These are phyloP conservation scores for Mastacembelus armatus DNA, from an alignment of 2,797 vertebrate species.

Conservation along the genomic window DNA sequence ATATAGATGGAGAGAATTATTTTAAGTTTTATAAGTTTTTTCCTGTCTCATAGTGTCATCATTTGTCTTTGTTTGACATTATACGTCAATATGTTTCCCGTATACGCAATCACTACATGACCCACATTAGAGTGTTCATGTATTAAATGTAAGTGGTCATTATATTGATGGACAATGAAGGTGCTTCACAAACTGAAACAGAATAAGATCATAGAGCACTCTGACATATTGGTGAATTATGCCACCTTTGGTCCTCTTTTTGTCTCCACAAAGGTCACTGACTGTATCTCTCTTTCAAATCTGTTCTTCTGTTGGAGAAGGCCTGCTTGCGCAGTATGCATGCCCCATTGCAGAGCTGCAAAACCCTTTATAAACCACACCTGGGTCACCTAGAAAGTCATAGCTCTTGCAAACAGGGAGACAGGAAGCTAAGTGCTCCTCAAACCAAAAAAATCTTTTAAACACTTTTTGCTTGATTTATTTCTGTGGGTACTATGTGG, in stretches of 20 bases:
- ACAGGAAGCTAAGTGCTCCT: constrained; percentile 38
- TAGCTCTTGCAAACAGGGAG: constrained; percentile 54
- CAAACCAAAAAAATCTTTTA: constrained; percentile 6
- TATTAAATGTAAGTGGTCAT: constrained; percentile 4
- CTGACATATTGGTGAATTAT: constrained; percentile 70
- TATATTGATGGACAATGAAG: constrained; percentile 17
- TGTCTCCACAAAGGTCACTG: constrained; percentile 85
- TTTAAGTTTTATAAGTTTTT: no score
- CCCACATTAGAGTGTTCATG: no score
- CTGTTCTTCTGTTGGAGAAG: constrained; percentile 54
- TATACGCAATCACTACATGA: no score
- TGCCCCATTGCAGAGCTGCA: constrained; percentile 35
- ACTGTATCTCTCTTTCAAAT: constrained; percentile 74
- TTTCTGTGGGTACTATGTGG: constrained; percentile 71
- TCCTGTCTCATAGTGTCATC: no score
- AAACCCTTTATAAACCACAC: constrained; percentile 79
- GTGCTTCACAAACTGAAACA: constrained; percentile 51
- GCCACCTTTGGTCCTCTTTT: constrained; percentile 78
- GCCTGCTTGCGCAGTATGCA: constrained; percentile 53
- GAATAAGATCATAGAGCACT: constrained; percentile 53
- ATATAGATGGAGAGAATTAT: no score
- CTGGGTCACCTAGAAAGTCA: constrained; percentile 62
- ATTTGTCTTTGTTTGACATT: no score
- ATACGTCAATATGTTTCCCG: no score
- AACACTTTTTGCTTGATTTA: constrained; percentile 8